Conservation (phyloP, 2,797 vertebrate species). For the Pyrocephalus nanus region DNA sequence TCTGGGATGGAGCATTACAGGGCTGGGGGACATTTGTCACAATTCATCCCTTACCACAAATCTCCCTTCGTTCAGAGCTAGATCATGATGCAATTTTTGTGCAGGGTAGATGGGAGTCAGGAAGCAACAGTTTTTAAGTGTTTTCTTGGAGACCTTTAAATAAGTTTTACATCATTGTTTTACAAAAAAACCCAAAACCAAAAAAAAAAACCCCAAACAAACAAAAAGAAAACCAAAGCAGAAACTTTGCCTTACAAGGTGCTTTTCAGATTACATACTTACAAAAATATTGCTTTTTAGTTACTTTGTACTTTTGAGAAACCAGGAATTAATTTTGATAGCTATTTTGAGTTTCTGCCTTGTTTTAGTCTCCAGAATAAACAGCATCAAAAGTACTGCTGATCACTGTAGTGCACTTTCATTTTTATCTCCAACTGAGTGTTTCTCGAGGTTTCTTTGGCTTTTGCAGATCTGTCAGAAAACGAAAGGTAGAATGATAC, state of each 20-base stretch:
- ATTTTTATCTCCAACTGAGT: not conserved
- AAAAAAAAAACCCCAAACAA: not conserved
- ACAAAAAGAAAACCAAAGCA: not conserved
- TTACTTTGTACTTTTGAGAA: not conserved
- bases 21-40: not conserved
- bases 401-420: not conserved
- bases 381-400: not conserved
- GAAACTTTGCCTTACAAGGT: not conserved
- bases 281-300: not conserved
- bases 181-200: not conserved
- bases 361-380: not conserved
- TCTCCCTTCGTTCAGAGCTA: not conserved
- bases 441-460: not conserved
- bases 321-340: not conserved
- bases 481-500: not conserved
- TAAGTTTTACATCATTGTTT: not conserved
- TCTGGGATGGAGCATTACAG: not conserved
- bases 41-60: not conserved
- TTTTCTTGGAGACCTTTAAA: not conserved
- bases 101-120: not conserved
- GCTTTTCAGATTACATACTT: not conserved
- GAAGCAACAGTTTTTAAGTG: not conserved
- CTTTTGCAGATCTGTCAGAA: conserved; percentile 7
- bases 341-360: not conserved
- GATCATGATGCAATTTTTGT: not conserved